These are phyloP conservation scores for Drosophila fungiperda DNA, from an alignment of 2,888 invertebrate species.

Conservation along the genomic window DNA sequence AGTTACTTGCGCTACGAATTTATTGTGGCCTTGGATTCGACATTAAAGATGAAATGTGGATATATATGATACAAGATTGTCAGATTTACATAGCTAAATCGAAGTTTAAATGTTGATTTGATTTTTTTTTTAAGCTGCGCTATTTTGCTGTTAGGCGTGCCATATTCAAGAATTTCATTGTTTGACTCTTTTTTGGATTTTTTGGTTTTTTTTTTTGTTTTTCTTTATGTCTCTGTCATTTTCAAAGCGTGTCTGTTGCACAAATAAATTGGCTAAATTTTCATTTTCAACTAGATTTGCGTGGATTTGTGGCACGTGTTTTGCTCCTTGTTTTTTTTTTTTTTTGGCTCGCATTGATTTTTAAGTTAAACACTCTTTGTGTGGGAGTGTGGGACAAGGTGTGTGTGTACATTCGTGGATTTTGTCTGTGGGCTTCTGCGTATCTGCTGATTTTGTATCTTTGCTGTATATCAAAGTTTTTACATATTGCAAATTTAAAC, in stretches of 20 bases:
- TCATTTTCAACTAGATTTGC: slow-evolving; percentile 56
- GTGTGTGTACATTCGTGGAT: not conserved
- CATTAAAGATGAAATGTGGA: not conserved
- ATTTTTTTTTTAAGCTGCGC: not conserved
- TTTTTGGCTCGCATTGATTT: slow-evolving; percentile 29
- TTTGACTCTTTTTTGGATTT: not conserved
- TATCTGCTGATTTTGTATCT: not conserved
- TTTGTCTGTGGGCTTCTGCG: not conserved
- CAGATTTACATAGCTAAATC: not conserved
- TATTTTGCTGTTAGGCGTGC: not conserved
- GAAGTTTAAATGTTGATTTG: not conserved
- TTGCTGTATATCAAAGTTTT: not conserved
- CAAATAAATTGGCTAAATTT: slow-evolving; percentile 48
- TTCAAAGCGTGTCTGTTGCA: slow-evolving; percentile 3
- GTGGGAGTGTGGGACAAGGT: not conserved
- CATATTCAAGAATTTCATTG: not conserved
- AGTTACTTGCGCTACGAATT: not conserved
- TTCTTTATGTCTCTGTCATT: not conserved
- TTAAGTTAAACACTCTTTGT: not conserved
- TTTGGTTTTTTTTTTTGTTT: not conserved
- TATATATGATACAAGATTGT: not conserved
- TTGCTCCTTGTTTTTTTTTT: slow-evolving; percentile 11
- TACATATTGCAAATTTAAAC: not conserved
- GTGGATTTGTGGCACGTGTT: slow-evolving; percentile 23
- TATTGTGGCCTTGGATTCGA: not conserved